phyloP scores from a whole-genome alignment of 2,888 invertebrate species.

The Andrena dorsata region DNA sequence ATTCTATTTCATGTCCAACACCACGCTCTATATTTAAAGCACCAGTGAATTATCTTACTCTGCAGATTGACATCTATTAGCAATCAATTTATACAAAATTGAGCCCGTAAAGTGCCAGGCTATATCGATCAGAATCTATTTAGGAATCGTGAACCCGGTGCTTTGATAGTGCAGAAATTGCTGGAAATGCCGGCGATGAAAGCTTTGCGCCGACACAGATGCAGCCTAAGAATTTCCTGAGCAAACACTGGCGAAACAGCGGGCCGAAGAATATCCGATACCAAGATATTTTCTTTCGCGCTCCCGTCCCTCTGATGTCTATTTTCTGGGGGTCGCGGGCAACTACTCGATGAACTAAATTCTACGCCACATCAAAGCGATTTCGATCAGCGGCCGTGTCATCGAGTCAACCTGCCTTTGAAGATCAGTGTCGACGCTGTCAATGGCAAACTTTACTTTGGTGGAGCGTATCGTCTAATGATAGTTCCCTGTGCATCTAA shows the following conservation, averaged over 20 bases:
- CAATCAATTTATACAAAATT: constrained; percentile 4
- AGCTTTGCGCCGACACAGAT: constrained; percentile 57
- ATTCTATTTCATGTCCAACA: too few species aligned
- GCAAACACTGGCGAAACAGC: constrained; percentile 46
- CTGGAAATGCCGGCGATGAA: constrained; percentile 24
- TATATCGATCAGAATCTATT: constrained; percentile 49
- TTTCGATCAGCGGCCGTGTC: constrained; percentile 55
- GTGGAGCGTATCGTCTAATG: constrained; percentile 51
- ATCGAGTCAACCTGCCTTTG: constrained; percentile 50
- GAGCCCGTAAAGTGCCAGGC: background rate
- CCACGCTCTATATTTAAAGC: too few species aligned
- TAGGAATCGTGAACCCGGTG: constrained; percentile 49
- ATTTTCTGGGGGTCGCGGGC: constrained; percentile 30
- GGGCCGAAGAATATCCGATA: constrained; percentile 30
- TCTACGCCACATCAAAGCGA: constrained; percentile 52
- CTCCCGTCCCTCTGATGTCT: constrained; percentile 1
- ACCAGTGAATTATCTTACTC: too few species aligned
- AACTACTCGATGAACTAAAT: constrained; percentile 38
- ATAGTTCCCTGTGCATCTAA: constrained; percentile 41
- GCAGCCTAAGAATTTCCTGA: constrained; percentile 46
- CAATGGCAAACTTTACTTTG: constrained; percentile 62
- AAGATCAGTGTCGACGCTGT: constrained; percentile 64
- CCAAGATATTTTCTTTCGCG: constrained; percentile 41
- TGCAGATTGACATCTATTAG: background rate
- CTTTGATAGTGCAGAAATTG: constrained; percentile 44